A percentile compares a stretch with the other conserved stretches of the same genome.
Conservation (phyloP, 2,113 vertebrate genomes). For the Trachemys scripta region DNA sequence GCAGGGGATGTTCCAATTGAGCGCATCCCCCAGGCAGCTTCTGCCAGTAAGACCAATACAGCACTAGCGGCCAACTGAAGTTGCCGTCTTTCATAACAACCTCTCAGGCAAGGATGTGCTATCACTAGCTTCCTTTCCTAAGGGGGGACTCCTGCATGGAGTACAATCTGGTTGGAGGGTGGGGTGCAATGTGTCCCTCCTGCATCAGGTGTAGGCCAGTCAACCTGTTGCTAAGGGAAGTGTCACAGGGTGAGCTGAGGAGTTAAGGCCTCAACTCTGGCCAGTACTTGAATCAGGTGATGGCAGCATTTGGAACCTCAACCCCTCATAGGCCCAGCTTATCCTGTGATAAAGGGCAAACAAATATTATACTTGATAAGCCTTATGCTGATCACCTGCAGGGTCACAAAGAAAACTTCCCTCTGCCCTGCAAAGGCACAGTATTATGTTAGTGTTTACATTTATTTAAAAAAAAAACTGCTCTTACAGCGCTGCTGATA, state of each 20-base stretch:
- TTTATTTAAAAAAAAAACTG: background rate
- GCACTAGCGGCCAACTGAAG: background rate
- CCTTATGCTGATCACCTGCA: background rate
- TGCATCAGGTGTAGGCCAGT: background rate
- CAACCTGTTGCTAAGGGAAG: background rate
- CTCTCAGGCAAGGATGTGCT: background rate
- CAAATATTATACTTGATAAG: background rate
- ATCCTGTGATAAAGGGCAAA: background rate
- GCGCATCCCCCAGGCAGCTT: background rate
- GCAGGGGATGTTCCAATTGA: background rate
- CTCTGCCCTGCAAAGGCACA: background rate
- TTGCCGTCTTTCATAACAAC: background rate
- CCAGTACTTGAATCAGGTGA: background rate
- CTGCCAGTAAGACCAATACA: background rate
- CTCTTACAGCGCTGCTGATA: background rate
- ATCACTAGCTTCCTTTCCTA: background rate
- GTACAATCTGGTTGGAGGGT: background rate
- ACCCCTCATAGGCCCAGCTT: background rate
- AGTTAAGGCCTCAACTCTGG: slow-evolving; percentile 3
- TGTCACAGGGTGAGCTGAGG: background rate
- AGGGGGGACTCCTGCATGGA: background rate
- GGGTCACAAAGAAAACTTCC: background rate
- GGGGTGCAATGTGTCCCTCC: background rate
- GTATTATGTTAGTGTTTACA: background rate
- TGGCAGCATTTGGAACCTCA: background rate